These are phyloP conservation scores for Eutrigla gurnardus DNA, from an alignment of 2,797 vertebrate genomes.

Conservation along the genomic window DNA sequence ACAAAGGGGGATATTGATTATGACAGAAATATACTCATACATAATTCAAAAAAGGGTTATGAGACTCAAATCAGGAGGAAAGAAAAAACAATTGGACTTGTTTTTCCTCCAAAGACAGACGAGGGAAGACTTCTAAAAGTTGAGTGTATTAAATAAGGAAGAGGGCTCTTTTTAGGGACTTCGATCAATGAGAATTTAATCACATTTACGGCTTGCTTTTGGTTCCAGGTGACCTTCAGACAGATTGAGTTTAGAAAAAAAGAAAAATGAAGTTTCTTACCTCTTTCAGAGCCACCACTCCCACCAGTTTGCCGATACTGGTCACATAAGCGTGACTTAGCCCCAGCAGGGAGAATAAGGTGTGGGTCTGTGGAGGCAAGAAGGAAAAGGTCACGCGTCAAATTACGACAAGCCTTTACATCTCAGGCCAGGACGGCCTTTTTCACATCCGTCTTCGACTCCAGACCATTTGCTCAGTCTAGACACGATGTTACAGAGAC, in stretches of 20 bases:
- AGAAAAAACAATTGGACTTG: not conserved
- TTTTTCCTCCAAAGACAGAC: not conserved
- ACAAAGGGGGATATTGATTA: slow-evolving; percentile 21
- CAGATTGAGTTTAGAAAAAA: not conserved
- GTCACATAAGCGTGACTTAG: slow-evolving; percentile 95
- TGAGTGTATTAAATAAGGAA: slow-evolving; percentile 8
- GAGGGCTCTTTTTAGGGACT: not conserved
- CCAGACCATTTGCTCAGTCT: slow-evolving; percentile 25
- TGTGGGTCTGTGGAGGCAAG: slow-evolving; percentile 88
- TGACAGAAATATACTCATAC: not conserved
- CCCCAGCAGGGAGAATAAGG: slow-evolving; percentile 93
- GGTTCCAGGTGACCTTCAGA: not conserved
- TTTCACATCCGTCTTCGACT: slow-evolving; percentile 1
- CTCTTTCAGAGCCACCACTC: slow-evolving; percentile 94
- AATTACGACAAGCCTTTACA: not conserved
- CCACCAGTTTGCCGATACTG: slow-evolving; percentile 93
- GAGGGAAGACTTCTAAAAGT: not conserved
- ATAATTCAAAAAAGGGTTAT: slow-evolving; percentile 31
- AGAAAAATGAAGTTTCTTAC: slow-evolving; percentile 73
- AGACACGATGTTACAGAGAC: slow-evolving; percentile 33
- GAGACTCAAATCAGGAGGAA: not conserved
- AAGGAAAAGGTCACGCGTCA: slow-evolving; percentile 44
- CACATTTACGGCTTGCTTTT: not conserved
- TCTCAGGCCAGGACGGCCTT: not conserved
- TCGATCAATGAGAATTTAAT: not conserved